A percentile compares a stretch with the other conserved stretches of the same genome.
Conservation (phyloP, 2,888 invertebrate genomes). For the Vanessa cardui region DNA sequence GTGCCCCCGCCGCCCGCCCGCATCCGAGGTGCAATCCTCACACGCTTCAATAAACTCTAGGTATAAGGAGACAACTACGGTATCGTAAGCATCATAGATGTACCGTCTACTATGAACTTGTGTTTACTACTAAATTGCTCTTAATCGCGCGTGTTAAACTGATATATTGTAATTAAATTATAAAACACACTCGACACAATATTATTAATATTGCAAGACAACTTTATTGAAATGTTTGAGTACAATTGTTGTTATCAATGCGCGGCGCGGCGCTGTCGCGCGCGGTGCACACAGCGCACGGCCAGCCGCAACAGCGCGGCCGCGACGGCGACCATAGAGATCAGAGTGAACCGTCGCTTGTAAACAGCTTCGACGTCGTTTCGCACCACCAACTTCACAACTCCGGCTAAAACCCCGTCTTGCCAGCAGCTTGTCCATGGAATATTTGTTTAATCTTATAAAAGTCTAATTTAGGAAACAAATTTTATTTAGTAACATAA, state of each 20-base stretch:
- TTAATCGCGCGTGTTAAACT: not conserved
- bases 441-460: no score
- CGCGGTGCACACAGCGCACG: not conserved
- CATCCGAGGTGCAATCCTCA: no score
- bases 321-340: slow-evolving; percentile 65
- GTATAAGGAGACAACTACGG: not conserved
- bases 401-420: slow-evolving; percentile 80
- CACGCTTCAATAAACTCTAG: no score
- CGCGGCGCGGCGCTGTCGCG: not conserved
- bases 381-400: slow-evolving; percentile 82
- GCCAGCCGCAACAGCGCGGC: slow-evolving; percentile 49
- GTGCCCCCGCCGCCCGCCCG: slow-evolving; percentile 89
- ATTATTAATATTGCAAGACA: no score
- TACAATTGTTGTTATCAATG: no score
- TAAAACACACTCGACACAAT: no score
- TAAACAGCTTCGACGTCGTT: slow-evolving; percentile 68
- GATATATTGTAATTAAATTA: not conserved
- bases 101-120: not conserved
- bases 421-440: slow-evolving; percentile 85
- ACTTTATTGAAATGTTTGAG: no score
- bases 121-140: no score
- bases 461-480: no score
- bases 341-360: slow-evolving; percentile 71
- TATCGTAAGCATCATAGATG: not conserved
- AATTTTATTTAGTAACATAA: no score